These are phyloP conservation scores for Tipula lateralis DNA, from an alignment of 2,888 invertebrate species.

Conservation along the genomic window DNA sequence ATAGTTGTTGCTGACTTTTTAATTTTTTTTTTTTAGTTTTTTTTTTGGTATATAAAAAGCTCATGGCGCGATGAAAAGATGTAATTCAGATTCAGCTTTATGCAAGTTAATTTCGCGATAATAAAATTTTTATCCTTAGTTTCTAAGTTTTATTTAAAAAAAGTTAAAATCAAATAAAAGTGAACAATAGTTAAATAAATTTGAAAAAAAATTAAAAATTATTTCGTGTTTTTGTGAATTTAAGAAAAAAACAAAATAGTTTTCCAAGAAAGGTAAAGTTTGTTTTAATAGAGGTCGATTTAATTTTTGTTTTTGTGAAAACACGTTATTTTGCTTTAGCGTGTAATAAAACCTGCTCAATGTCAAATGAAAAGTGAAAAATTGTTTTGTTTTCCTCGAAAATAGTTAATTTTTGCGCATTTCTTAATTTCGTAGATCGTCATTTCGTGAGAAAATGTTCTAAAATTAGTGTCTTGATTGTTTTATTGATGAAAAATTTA, in stretches of 20 bases:
- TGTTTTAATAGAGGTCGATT: not conserved
- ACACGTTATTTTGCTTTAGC: not conserved
- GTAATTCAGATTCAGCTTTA: not conserved
- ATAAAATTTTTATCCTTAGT: not conserved
- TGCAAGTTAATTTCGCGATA: slow-evolving; percentile 14
- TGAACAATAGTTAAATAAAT: not conserved
- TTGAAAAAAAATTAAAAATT: not conserved
- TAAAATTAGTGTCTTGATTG: not conserved
- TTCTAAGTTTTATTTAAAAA: not conserved
- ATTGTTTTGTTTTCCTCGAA: not conserved
- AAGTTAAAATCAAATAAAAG: not conserved
- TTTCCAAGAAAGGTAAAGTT: not conserved
- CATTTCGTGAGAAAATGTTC: not conserved
- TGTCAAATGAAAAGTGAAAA: slow-evolving; percentile 12
- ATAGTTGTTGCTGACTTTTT: not conserved
- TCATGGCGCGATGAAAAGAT: not conserved
- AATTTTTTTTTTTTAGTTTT: too few species aligned
- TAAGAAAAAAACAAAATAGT: not conserved
- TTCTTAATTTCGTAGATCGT: not conserved
- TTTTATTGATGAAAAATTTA: not conserved
- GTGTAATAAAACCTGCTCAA: not conserved
- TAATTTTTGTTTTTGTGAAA: not conserved
- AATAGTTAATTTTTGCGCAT: not conserved
- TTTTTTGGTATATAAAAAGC: not conserved
- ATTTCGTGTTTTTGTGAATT: not conserved